Percentiles rank a stretch among this genome's conserved stretches.
Conservation (phyloP, 2,797 vertebrate species). For the Mus spretus region DNA sequence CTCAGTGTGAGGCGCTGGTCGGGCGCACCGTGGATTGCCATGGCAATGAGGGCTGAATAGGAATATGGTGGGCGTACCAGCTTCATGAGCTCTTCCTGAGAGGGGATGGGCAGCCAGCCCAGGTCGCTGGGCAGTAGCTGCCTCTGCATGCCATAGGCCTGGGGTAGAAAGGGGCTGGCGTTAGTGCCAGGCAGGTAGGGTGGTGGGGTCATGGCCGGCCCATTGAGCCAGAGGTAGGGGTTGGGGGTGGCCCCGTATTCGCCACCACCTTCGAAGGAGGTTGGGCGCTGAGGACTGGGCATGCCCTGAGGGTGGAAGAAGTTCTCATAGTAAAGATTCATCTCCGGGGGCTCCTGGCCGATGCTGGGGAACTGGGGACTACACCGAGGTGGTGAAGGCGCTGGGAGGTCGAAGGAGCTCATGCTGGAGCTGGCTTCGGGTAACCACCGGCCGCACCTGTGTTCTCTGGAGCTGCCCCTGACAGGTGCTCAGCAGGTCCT, state of each 20-base stretch:
- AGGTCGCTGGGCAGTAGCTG: slow-evolving; percentile 95
- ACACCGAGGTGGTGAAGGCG: slow-evolving; percentile 95
- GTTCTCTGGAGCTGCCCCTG: slow-evolving; percentile 87
- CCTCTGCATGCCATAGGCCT: slow-evolving; percentile 94
- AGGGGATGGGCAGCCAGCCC: slow-evolving; percentile 95
- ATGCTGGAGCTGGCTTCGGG: slow-evolving; percentile 85
- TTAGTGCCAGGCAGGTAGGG: slow-evolving; percentile 91
- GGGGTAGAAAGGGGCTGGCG: slow-evolving; percentile 93
- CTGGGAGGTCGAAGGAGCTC: slow-evolving; percentile 93
- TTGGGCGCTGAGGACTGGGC: slow-evolving; percentile 95
- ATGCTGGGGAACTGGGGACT: slow-evolving; percentile 94
- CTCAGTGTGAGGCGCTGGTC: slow-evolving; percentile 95
- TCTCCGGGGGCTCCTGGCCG: slow-evolving; percentile 93
- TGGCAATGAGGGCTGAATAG: slow-evolving; percentile 97
- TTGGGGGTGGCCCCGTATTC: slow-evolving; percentile 95
- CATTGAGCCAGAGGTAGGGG: slow-evolving; percentile 93
- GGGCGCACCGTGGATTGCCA: slow-evolving; percentile 95
- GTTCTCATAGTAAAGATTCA: slow-evolving; percentile 97
- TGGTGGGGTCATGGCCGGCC: slow-evolving; percentile 88
- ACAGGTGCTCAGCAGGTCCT: slow-evolving; percentile 88
- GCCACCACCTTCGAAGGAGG: slow-evolving; percentile 93
- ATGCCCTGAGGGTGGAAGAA: slow-evolving; percentile 94
- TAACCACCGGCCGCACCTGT: slow-evolving; percentile 84
- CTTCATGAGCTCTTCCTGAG: slow-evolving; percentile 94
- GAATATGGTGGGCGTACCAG: slow-evolving; percentile 96